Evolutionary conservation across 2,888 invertebrate genomes (phyloP).

Genomic region (Phorcus lineatus): DNA sequence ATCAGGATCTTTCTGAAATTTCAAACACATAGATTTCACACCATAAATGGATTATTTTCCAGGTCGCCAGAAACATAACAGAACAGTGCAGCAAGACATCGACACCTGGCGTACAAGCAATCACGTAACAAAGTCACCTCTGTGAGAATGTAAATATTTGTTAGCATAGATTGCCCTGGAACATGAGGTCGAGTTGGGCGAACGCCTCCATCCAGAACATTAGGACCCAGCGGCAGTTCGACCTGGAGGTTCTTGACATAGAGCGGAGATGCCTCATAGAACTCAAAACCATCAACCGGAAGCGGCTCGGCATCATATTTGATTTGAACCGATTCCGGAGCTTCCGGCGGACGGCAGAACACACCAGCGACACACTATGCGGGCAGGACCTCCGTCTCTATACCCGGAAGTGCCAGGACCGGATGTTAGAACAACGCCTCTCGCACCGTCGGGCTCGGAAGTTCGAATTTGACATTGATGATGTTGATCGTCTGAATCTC

Average conservation of each 20-base stretch:
- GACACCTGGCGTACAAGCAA: not conserved
- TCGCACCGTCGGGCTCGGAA: slow-evolving; percentile 23
- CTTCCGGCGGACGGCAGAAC: slow-evolving; percentile 17
- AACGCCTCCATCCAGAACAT: slow-evolving; percentile 36
- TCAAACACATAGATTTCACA: too few species aligned
- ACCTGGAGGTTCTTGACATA: slow-evolving; percentile 33
- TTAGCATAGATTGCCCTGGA: not conserved
- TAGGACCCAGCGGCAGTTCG: slow-evolving; percentile 35
- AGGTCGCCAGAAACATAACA: too few species aligned
- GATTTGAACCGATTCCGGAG: slow-evolving; percentile 28
- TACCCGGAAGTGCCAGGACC: slow-evolving; percentile 21
- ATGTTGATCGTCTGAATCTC: slow-evolving; percentile 26
- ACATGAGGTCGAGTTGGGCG: slow-evolving; percentile 21
- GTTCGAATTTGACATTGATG: slow-evolving; percentile 33
- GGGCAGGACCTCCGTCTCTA: slow-evolving; percentile 25
- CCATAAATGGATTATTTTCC: too few species aligned
- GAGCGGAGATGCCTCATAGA: slow-evolving; percentile 30
- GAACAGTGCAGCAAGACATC: not conserved
- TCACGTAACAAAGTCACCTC: too few species aligned
- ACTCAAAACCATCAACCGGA: slow-evolving; percentile 27
- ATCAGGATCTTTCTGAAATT: too few species aligned
- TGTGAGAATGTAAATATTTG: too few species aligned
- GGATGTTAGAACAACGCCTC: slow-evolving; percentile 6
- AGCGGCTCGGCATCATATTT: slow-evolving; percentile 31
- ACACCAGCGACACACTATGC: slow-evolving; percentile 21